These are phyloP conservation scores for Meghimatium bilineatum DNA, from an alignment of 2,888 invertebrate genomes.

Conservation along the genomic window DNA sequence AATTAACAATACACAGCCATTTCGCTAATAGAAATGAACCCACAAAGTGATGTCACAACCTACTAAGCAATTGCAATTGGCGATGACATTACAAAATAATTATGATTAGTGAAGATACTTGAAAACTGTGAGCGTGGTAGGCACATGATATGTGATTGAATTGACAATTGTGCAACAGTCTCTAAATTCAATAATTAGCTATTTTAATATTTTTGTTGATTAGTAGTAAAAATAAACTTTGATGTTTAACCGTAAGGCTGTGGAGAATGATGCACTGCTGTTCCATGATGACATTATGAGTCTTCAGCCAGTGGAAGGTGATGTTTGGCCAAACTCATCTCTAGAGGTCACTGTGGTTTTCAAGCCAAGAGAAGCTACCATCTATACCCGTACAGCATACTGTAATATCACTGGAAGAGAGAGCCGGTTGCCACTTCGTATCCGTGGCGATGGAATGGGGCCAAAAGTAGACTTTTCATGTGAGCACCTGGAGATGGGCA, in stretches of 20 bases:
- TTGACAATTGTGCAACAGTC: too few species aligned
- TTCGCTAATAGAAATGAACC: too few species aligned
- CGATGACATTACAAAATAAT: too few species aligned
- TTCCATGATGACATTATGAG: constrained; percentile 75
- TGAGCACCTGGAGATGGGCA: constrained; percentile 76
- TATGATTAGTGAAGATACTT: too few species aligned
- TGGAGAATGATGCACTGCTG: constrained; percentile 71
- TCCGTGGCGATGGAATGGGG: constrained; percentile 77
- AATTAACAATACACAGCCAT: too few species aligned
- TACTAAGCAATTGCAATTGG: too few species aligned
- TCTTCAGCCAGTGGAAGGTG: constrained; percentile 76
- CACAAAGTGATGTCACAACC: too few species aligned
- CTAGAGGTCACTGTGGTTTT: constrained; percentile 75
- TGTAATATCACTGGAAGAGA: constrained; percentile 77
- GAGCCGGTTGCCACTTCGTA: constrained; percentile 74
- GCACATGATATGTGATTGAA: too few species aligned
- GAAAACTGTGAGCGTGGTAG: too few species aligned
- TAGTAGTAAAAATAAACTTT: too few species aligned
- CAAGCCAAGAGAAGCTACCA: constrained; percentile 74
- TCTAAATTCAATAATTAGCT: too few species aligned
- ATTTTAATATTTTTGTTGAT: too few species aligned
- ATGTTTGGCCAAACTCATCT: constrained; percentile 77
- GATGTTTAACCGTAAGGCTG: constrained; percentile 58
- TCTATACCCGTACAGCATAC: constrained; percentile 74
- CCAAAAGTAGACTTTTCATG: constrained; percentile 76